These are phyloP conservation scores for Spinibarbus caldwelli DNA, from an alignment of 2,797 vertebrate genomes.

Conservation along the genomic window DNA sequence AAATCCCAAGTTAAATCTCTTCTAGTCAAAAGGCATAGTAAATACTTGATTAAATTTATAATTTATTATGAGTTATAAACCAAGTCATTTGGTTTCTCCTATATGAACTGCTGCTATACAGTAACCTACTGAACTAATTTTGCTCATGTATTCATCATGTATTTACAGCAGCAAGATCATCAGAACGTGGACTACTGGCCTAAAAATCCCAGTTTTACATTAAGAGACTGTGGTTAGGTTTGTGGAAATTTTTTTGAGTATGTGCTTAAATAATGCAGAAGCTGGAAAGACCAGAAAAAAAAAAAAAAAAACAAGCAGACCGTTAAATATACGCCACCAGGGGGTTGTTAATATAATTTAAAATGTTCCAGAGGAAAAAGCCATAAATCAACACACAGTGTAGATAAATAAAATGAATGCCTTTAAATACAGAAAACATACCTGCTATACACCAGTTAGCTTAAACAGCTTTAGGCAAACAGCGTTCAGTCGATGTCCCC, in stretches of 20 bases:
- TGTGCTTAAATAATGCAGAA: neutral
- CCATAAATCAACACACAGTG: no score
- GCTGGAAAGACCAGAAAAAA: neutral
- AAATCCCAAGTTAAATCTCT: neutral
- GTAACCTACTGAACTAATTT: neutral
- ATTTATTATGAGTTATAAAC: neutral
- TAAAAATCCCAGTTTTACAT: slow-evolving; percentile 11
- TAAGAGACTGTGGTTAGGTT: neutral
- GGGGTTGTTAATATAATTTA: neutral
- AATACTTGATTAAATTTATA: neutral
- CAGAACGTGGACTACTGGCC: neutral
- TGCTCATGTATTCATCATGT: neutral
- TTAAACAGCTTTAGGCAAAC: neutral
- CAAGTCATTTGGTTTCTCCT: neutral
- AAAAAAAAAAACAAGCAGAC: neutral
- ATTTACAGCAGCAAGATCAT: neutral
- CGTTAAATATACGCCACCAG: neutral
- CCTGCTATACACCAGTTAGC: neutral
- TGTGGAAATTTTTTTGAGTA: neutral
- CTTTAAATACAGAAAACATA: neutral
- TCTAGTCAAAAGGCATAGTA: neutral
- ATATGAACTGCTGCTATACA: neutral
- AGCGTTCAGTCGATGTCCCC: neutral
- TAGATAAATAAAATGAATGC: no score
- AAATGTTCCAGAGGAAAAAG: neutral